These are phyloP conservation scores for Donacobius atricapilla DNA, from an alignment of 2,113 vertebrate genomes.

Conservation along the genomic window DNA sequence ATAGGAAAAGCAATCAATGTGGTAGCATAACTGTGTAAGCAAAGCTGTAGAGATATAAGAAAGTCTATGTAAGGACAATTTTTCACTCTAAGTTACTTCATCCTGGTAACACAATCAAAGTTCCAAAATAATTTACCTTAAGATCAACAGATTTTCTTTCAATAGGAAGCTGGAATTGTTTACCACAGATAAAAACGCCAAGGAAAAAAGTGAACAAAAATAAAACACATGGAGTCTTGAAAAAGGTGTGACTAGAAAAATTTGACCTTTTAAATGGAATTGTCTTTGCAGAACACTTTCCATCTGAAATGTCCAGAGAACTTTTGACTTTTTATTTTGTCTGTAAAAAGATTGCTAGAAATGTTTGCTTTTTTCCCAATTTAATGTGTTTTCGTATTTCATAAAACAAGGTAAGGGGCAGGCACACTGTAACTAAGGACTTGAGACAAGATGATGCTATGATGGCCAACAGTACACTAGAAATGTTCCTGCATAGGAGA, in stretches of 20 bases:
- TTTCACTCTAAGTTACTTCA: neutral
- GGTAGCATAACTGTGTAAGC: neutral
- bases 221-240: neutral
- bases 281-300: neutral
- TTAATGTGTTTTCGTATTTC: neutral
- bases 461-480: neutral
- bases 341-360: neutral
- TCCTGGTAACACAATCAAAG: neutral
- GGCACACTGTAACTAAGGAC: neutral
- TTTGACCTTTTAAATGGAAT: neutral
- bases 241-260: neutral
- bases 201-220: neutral
- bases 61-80: neutral
- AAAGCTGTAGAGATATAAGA: neutral
- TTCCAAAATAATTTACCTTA: neutral
- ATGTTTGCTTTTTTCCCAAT: neutral
- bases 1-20: neutral
- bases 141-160: neutral
- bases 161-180: neutral
- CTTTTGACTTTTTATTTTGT: neutral
- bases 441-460: neutral
- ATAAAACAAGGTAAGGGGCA: neutral
- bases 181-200: neutral
- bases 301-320: neutral
- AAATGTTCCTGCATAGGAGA: neutral